phyloP scores from a whole-genome alignment of 2,113 vertebrate species.

The Trinectes maculatus region DNA sequence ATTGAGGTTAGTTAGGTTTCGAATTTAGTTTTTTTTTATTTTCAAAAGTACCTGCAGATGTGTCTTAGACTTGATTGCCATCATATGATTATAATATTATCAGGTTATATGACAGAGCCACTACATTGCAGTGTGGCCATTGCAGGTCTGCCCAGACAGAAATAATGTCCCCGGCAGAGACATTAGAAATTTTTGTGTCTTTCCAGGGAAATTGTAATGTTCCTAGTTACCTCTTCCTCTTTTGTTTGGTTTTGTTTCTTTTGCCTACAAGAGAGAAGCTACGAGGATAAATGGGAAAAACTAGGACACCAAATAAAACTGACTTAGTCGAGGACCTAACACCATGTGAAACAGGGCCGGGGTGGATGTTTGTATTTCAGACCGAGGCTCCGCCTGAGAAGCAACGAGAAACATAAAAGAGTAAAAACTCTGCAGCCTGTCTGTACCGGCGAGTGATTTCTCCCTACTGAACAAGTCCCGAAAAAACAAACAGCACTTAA shows the following conservation, averaged over 20 bases:
- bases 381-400: background rate
- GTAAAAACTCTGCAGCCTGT: background rate
- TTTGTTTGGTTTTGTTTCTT: slow-evolving; percentile 15
- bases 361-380: slow-evolving; percentile 3
- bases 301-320: slow-evolving; percentile 6
- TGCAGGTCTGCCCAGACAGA: background rate
- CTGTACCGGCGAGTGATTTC: slow-evolving; percentile 4
- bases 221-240: background rate
- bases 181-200: background rate
- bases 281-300: background rate
- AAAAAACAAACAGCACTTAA: slow-evolving; percentile 29
- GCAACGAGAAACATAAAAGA: slow-evolving; percentile 15
- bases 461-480: slow-evolving; percentile 10
- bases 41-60: too few relatives aligned
- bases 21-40: too few relatives aligned
- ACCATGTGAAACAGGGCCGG: background rate
- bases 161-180: background rate
- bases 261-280: slow-evolving; percentile 9
- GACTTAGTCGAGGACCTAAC: background rate
- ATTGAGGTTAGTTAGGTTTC: too few relatives aligned
- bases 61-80: too few relatives aligned
- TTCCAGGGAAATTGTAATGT: background rate
- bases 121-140: too few relatives aligned
- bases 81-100: too few relatives aligned
- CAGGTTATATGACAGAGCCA: too few relatives aligned